Conservation (phyloP, 2,888 invertebrate genomes). For the Miltochrista miniata region DNA sequence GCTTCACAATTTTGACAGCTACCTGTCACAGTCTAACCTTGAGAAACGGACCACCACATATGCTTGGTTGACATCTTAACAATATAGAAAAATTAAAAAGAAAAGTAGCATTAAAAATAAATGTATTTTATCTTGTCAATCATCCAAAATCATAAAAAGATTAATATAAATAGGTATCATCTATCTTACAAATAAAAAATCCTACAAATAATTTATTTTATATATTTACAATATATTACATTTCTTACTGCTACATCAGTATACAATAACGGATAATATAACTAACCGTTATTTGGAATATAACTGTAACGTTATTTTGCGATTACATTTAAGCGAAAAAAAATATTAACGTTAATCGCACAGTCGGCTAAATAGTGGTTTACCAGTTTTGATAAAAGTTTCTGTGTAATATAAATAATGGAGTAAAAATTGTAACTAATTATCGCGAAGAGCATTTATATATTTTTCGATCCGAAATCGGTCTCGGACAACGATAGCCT, state of each 20-base stretch:
- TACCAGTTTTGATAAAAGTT: too few species aligned
- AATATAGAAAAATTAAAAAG: conserved; percentile 1
- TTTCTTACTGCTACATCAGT: conserved; percentile 14
- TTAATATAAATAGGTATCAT: conserved; percentile 28
- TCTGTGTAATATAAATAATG: too few species aligned
- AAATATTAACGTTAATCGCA: not conserved
- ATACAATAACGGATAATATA: conserved; percentile 24
- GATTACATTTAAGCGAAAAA: conserved; percentile 1
- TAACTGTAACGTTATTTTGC: conserved; percentile 12
- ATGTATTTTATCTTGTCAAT: conserved; percentile 23
- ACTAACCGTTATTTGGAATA: conserved; percentile 18
- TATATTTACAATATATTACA: conserved; percentile 37
- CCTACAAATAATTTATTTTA: conserved; percentile 20
- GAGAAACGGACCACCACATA: too few species aligned
- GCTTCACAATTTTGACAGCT: too few species aligned
- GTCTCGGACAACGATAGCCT: too few species aligned
- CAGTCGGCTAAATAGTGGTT: too few species aligned
- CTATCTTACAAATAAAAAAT: conserved; percentile 24
- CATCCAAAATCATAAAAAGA: conserved; percentile 15
- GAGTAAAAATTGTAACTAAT: too few species aligned
- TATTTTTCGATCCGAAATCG: too few species aligned
- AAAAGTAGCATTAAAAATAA: conserved; percentile 6
- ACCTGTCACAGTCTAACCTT: too few species aligned
- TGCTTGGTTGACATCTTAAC: not conserved
- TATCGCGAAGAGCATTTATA: too few species aligned